phyloP scores from a whole-genome alignment of 2,888 invertebrate species.

The Drosophila mercatorum region DNA sequence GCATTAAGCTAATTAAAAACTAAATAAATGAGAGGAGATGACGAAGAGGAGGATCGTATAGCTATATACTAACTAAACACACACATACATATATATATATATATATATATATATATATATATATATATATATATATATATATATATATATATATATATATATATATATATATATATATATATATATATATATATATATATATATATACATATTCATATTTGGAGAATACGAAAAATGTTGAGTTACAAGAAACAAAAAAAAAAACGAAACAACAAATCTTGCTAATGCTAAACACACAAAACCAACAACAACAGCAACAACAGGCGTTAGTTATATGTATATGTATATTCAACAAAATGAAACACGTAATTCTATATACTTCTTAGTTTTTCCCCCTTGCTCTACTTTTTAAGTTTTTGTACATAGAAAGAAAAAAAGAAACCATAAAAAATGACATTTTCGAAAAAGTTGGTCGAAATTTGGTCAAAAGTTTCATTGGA shows the following conservation, averaged over 20 bases:
- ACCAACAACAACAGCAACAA: conserved; percentile 11
- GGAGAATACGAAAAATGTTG: conserved; percentile 38
- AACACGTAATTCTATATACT: conserved; percentile 32
- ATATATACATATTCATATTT: conserved; percentile 62
- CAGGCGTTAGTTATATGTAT: conserved; percentile 21
- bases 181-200: conserved; percentile 51
- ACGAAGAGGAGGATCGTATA: conserved; percentile 27
- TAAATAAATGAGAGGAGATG: conserved; percentile 15
- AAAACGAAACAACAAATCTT: not conserved
- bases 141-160: conserved; percentile 51
- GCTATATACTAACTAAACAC: conserved; percentile 58
- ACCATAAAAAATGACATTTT: conserved; percentile 39
- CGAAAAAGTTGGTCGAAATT: conserved; percentile 35
- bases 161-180: conserved; percentile 55
- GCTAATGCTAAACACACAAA: conserved; percentile 28
- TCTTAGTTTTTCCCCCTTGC: conserved; percentile 44
- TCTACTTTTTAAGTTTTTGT: conserved; percentile 69
- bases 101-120: conserved; percentile 58
- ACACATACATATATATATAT: conserved; percentile 53
- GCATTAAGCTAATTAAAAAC: conserved; percentile 70
- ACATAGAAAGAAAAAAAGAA: conserved; percentile 38
- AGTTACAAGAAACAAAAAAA: conserved; percentile 33
- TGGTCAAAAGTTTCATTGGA: conserved; percentile 60
- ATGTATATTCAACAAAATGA: not conserved
- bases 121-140: conserved; percentile 24